Evolutionary conservation across 2,888 invertebrate genomes (phyloP), one percentile per base, ranked within the genome.

Genomic region (Ophion ellenae): DNA sequence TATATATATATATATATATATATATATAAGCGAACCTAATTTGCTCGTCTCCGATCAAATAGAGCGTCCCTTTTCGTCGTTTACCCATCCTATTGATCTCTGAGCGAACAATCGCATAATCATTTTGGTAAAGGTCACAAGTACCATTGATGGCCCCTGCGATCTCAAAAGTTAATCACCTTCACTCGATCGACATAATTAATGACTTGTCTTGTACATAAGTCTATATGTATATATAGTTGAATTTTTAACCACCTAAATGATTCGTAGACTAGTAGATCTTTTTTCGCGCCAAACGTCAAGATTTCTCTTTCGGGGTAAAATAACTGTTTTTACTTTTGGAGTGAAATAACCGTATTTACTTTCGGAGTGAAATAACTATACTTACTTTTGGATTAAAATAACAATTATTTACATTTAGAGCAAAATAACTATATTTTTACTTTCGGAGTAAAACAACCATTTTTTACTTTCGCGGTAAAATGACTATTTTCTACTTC

Each of bases 1-100:
- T 40, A 20, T 20, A 53, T 47, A 69, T 70, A 67, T 20, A 28
- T 17, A 28, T 73, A 40, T 0, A 14, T n/a, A n/a, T n/a, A n/a
- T n/a, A n/a, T n/a, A n/a, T n/a, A 53, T 59, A 59, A 67, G 14
- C 40, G 45, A 74, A 53, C 59, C 40, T 81, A 74, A 74, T 74
- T 73, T 45, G 67, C 59, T 11, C 20, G 40, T 45, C 11, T 24
- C 14, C 45, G 3, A 67, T 61, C 40, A 24, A 74, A 17, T 28
- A 59, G 17, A 7, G 14, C 59, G 73, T 69, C 47, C 20, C 70
- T 28, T 28, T 40, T 73, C 40, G 66, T 11, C 24, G 14, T 24
- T 64, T 59, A 11, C 9, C 2, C 32, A n/a, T 32, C 28, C 17
- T 53, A 53, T 53, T 53, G 53, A 57, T 57, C 73, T 40, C 10